Evolutionary conservation across 2,797 vertebrate genomes (phyloP), one percentile per base, ranked within the genome.

Genomic region (Monodelphis domestica): DNA sequence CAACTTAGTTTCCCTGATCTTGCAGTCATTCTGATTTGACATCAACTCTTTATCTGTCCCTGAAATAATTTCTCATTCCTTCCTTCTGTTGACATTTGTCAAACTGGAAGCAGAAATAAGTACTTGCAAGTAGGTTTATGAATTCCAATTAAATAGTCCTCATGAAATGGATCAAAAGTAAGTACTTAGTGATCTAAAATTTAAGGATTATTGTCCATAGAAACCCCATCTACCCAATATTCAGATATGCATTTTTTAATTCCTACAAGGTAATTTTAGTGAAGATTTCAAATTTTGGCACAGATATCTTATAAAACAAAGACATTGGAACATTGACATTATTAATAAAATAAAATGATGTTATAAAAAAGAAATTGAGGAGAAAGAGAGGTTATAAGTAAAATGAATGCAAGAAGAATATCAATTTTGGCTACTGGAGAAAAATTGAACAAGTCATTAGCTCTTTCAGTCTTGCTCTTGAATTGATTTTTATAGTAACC

Each of bases 1-100:
- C 55, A 95, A 95, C 29, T 54, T 93, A 54, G 78, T 92, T 94
- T 94, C 95, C 52, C 91, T 51, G 56, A 78, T 89, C 28, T 51
- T 50, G 38, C 9, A 92, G 0, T 92, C 87, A 57, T 56, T 94
- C 91, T 93, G 33, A 56, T 96, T 93, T 92, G 45, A 51, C 90
- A n/a, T 91, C 89, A 90, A 89, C 17, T 9, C 87, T 26, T 91
- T 94, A 95, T 93, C 45, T 93, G 93, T 57, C 57, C 1, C 87
- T 87, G 54, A 96, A 54, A 88, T 94, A 89, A 93, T 55, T 11
- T 94, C 57, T 84, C 93, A 45, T 38, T 38, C 57, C 38, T 24
- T 87, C 29, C n/a, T 2, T 93, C 24, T 59, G 56, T 93, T 89
- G 53, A 89, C 45, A 87, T 87, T 24, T 70, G n/a, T 92, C 57